phyloP scores from a whole-genome alignment of 2,888 invertebrate species.

The Cryptocephalus primarius region DNA sequence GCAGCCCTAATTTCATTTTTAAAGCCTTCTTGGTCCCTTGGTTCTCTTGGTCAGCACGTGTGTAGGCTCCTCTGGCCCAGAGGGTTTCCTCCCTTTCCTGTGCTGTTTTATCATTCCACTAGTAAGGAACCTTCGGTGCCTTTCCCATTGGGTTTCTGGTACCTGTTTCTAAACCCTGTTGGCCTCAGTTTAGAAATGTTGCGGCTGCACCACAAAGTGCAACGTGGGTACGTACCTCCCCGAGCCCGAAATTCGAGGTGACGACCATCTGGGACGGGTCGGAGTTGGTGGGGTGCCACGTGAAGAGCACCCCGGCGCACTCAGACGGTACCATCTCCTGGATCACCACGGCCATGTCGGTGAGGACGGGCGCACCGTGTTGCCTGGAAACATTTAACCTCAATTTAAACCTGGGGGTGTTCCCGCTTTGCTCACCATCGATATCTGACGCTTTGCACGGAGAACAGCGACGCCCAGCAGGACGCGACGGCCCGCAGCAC shows the following conservation, averaged over 20 bases:
- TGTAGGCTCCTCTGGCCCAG: too few species aligned
- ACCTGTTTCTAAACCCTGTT: too few species aligned
- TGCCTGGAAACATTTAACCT: slow-evolving; percentile 44
- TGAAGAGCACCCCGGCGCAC: slow-evolving; percentile 71
- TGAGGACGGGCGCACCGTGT: slow-evolving; percentile 56
- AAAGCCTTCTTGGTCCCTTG: too few species aligned
- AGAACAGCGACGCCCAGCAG: slow-evolving; percentile 78
- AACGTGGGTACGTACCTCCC: slow-evolving; percentile 63
- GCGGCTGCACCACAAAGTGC: too few species aligned
- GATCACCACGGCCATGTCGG: slow-evolving; percentile 69
- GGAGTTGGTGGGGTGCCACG: slow-evolving; percentile 62
- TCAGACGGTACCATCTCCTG: slow-evolving; percentile 65
- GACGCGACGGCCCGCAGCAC: slow-evolving; percentile 48
- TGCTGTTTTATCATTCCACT: too few species aligned
- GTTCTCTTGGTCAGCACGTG: too few species aligned
- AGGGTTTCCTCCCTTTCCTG: too few species aligned
- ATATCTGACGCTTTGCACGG: slow-evolving; percentile 66
- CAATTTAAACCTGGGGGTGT: too few species aligned
- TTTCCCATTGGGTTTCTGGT: too few species aligned
- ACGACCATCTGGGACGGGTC: slow-evolving; percentile 57
- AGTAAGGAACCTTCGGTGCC: too few species aligned
- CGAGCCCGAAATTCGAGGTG: slow-evolving; percentile 73
- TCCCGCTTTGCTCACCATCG: slow-evolving; percentile 55
- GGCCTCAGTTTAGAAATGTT: too few species aligned
- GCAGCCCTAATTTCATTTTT: too few species aligned